Percentiles rank a stretch among this genome's conserved stretches.
Evolutionary conservation across 2,888 invertebrate species (phyloP).

Genomic region (Harmothoe impar): DNA sequence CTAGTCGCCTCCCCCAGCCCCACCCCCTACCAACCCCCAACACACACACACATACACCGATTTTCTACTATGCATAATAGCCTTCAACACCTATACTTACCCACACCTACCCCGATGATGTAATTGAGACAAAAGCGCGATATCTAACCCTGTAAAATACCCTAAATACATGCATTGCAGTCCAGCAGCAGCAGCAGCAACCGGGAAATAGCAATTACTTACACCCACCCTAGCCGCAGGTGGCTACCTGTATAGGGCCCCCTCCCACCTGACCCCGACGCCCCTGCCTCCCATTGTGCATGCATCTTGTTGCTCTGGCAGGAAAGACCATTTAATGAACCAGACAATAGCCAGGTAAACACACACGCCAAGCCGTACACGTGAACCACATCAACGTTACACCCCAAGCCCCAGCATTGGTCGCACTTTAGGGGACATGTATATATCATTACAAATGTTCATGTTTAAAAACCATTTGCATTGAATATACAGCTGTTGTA

Average conservation of each 20-base stretch:
- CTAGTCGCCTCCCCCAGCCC: neutral
- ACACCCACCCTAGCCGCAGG: neutral
- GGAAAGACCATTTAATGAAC: neutral
- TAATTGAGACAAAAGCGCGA: neutral
- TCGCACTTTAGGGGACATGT: neutral
- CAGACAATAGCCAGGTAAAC: neutral
- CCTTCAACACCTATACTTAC: neutral
- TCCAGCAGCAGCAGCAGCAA: no score
- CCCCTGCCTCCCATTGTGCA: neutral
- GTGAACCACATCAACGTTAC: neutral
- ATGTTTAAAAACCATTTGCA: no score
- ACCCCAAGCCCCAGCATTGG: neutral
- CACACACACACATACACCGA: neutral
- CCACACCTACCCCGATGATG: neutral
- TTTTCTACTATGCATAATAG: neutral
- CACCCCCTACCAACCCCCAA: neutral
- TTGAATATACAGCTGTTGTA: no score
- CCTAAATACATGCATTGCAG: neutral
- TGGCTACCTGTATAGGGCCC: neutral
- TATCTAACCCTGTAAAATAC: neutral
- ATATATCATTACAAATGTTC: no score
- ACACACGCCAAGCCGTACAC: neutral
- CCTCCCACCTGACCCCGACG: neutral
- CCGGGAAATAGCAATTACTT: no score
- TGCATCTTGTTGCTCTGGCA: neutral